Percentiles rank a stretch among this genome's conserved stretches.
Evolutionary conservation across 1,140 invertebrate species (phyloP).

Genomic region (Drosophila pseudoobscura): DNA sequence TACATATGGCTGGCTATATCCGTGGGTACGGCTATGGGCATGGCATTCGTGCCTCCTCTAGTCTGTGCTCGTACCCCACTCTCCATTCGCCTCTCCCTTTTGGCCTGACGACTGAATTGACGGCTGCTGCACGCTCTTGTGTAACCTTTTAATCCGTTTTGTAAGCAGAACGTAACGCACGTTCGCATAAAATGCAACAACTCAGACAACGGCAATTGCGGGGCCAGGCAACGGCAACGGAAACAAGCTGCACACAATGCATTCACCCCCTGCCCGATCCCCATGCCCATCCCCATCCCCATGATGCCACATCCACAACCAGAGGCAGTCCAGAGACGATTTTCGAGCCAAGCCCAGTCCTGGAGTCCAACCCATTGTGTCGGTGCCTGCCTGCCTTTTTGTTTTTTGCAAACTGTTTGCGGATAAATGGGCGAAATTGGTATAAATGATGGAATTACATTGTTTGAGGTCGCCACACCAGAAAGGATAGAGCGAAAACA

Average conservation of each 20-base stretch:
- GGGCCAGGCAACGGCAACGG: constrained; percentile 43
- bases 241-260: constrained; percentile 75
- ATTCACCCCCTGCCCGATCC: constrained; percentile 2
- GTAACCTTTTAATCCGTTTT: constrained; percentile 83
- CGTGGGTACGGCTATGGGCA: constrained; percentile 32
- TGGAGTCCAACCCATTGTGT: constrained; percentile 34
- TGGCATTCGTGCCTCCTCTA: constrained; percentile 43
- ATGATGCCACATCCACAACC: constrained; percentile 10
- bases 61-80: no score
- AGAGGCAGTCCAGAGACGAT: constrained; percentile 54
- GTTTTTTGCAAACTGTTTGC: constrained; percentile 75
- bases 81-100: constrained; percentile 1
- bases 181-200: constrained; percentile 63
- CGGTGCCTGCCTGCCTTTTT: constrained; percentile 31
- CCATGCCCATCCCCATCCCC: constrained; percentile 9
- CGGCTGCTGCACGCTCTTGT: constrained; percentile 72
- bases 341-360: constrained; percentile 54
- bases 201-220: constrained; percentile 27
- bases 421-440: constrained; percentile 80
- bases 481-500: constrained; percentile 13
- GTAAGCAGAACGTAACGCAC: constrained; percentile 82
- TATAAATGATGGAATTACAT: constrained; percentile 82
- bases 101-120: constrained; percentile 31
- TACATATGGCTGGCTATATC: constrained; percentile 9
- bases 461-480: constrained; percentile 67